A percentile compares a stretch with the other conserved stretches of the same genome.
Conservation (phyloP, 2,113 vertebrate species). For the Ahaetulla prasina region DNA sequence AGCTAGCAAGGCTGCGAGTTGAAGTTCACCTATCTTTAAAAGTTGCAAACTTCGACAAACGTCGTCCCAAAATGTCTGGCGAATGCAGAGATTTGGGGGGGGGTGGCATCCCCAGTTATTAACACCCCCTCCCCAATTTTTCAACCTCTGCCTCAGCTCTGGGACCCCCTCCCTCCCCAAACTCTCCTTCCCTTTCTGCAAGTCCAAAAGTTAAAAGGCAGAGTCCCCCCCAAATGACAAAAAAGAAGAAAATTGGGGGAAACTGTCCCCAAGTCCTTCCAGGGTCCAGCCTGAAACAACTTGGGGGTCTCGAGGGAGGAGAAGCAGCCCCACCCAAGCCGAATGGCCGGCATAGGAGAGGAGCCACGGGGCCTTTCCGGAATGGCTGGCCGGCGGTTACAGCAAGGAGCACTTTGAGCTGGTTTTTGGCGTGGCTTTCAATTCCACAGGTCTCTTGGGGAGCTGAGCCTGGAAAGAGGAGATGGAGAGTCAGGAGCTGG, state of each 20-base stretch:
- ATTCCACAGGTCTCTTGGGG: constrained; percentile 43
- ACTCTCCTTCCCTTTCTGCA: neutral
- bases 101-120: neutral
- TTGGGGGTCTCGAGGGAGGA: neutral
- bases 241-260: neutral
- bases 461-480: constrained; percentile 40
- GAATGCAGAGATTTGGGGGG: neutral
- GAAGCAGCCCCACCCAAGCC: neutral
- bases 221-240: neutral
- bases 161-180: neutral
- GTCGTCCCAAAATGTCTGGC: neutral
- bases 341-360: fast-evolving
- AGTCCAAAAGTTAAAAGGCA: neutral
- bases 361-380: neutral
- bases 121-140: neutral
- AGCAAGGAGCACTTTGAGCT: constrained; percentile 59
- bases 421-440: constrained; percentile 45
- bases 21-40: neutral
- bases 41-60: neutral
- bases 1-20: neutral
- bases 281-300: neutral
- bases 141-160: neutral
- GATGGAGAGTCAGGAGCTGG: neutral
- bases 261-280: neutral
- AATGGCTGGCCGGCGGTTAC: neutral